Evolutionary conservation across 2,888 invertebrate species (phyloP), one percentile per base, ranked within the genome.

Genomic region (Sphaeridia pumilis): DNA sequence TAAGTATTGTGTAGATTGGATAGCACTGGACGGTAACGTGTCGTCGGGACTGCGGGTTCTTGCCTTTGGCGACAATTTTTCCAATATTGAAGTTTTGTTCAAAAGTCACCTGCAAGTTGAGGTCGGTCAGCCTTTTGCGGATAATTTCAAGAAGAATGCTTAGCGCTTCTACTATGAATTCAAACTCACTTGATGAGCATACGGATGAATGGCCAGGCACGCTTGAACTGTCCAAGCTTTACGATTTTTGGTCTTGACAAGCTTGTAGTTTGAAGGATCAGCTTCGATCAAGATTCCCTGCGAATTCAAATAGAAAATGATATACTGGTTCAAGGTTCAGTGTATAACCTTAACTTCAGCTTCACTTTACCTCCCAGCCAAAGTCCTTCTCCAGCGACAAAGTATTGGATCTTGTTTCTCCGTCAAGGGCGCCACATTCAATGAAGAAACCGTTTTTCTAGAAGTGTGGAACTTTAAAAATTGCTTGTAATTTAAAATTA

Each of bases 401-500:
- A 4, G 70, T 69, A 57, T 72, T 72, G 7, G 71, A 71, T 3
- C 70, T 60, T 4, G 67, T 68, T 60, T 71, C 71, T 3, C 72
- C 72, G 58, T 71, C 70, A 52, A 71, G 57, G 3, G 69, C 72
- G 3, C 72, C 72, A 50, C 54, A 57, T 41, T 61, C 61, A 3
- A 59, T 48, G 42, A 61, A 61, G 45, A 60, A 62, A n/a, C 60
- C 60, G 14, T 53, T 46, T 17, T 21, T 51, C 61, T 36, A 36
- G n/a, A 17, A 20, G 34, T 25, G 12, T 7, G 7, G 25, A 24
- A 47, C 24, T 2, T 4, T 10, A 4, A 12, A 36, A 36, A 17
- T 4, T 26, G n/a, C 21, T 5, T 27, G 14, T 38, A 49, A 10
- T 14, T 17, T 7, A 36, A 41, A 7, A 14, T 5, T 3, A 35